These are phyloP conservation scores for Oxyura jamaicensis DNA, from an alignment of 2,113 vertebrate species.

Conservation along the genomic window DNA sequence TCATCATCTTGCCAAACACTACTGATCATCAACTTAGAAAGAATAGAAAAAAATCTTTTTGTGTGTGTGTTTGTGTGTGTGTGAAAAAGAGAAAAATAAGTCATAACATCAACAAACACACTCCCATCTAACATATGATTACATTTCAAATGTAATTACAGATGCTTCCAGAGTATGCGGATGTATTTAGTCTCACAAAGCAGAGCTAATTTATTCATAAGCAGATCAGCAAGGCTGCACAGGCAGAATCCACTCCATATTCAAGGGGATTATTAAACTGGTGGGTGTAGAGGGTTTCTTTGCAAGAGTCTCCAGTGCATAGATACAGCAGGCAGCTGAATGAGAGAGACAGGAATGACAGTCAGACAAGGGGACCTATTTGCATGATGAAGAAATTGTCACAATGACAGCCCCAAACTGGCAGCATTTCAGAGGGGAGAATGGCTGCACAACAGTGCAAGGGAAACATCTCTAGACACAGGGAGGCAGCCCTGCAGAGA, in stretches of 20 bases:
- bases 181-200: conserved; percentile 51
- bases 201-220: conserved; percentile 63
- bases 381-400: not conserved
- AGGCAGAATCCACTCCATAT: conserved; percentile 38
- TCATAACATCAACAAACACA: not conserved
- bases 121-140: not conserved
- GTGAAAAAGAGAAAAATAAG: not conserved
- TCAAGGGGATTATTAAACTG: conserved; percentile 31
- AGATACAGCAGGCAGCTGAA: not conserved
- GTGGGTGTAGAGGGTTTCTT: conserved; percentile 8
- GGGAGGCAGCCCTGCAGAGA: not conserved
- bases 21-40: not conserved
- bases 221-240: conserved; percentile 38
- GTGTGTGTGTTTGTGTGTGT: not conserved
- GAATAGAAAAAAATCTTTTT: not conserved
- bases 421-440: not conserved
- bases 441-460: not conserved
- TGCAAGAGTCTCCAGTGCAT: not conserved
- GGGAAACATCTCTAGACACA: not conserved
- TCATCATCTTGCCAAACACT: not conserved
- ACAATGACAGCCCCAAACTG: not conserved
- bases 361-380: not conserved
- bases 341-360: not conserved
- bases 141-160: conserved; percentile 21
- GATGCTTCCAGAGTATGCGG: conserved; percentile 9